A percentile compares a stretch with the other conserved stretches of the same genome.
Evolutionary conservation across 2,888 invertebrate genomes (phyloP).

Genomic region (Hirtodrosophila histrioides): DNA sequence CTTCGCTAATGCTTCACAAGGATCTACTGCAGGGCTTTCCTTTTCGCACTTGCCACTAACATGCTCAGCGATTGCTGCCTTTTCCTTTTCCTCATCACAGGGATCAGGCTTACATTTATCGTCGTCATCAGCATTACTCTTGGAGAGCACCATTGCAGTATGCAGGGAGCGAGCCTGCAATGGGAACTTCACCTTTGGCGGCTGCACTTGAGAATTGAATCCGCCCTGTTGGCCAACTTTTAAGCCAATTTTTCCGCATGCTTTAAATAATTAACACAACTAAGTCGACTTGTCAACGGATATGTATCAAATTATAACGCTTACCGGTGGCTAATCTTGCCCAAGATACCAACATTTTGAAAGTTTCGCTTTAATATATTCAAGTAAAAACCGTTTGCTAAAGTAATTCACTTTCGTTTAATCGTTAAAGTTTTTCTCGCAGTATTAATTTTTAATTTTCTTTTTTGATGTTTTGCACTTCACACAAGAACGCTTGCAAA

Average conservation of each 20-base stretch:
- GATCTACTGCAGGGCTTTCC: neutral
- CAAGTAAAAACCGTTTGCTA: neutral
- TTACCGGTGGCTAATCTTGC: conserved; percentile 54
- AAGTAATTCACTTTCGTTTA: neutral
- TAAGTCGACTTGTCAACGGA: neutral
- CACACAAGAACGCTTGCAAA: conserved; percentile 14
- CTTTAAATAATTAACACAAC: conserved; percentile 18
- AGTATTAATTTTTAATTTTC: conserved; percentile 1
- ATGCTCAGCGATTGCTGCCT: neutral
- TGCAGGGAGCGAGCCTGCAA: conserved; percentile 34
- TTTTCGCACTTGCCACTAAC: neutral
- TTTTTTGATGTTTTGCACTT: conserved; percentile 4
- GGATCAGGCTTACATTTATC: conserved; percentile 25
- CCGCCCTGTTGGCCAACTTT: conserved; percentile 11
- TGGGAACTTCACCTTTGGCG: neutral
- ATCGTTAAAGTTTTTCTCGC: neutral
- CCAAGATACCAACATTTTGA: conserved; percentile 50
- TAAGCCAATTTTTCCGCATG: conserved; percentile 26
- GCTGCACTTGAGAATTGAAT: neutral
- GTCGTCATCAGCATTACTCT: conserved; percentile 27
- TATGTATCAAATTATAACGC: neutral
- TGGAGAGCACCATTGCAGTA: conserved; percentile 1
- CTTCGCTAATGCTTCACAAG: neutral
- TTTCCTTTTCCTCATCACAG: conserved; percentile 4
- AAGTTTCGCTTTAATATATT: neutral